These are phyloP conservation scores for Eptesicus fuscus DNA, from an alignment of 2,113 vertebrate genomes.

Conservation along the genomic window DNA sequence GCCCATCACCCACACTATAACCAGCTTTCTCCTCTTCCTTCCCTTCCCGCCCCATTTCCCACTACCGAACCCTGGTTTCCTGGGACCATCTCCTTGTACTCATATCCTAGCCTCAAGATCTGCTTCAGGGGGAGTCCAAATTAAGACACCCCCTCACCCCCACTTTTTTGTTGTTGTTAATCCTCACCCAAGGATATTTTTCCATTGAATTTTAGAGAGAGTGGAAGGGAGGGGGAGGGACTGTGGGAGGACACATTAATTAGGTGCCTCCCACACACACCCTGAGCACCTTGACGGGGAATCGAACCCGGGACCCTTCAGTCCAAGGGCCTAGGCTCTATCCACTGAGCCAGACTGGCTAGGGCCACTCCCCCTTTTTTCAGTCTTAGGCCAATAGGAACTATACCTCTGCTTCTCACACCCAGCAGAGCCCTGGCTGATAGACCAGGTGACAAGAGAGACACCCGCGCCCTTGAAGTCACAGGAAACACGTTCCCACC, in stretches of 20 bases:
- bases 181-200: too few species aligned
- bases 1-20: too few species aligned
- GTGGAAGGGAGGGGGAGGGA: too few species aligned
- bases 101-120: neutral
- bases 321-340: too few species aligned
- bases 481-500: too few species aligned
- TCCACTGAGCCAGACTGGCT: too few species aligned
- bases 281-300: too few species aligned
- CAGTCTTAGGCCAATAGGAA: neutral
- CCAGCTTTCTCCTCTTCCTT: neutral
- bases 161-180: too few species aligned
- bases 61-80: neutral
- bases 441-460: neutral
- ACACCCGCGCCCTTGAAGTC: accelerated
- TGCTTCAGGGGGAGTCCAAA: neutral
- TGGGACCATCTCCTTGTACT: neutral
- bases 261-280: too few species aligned
- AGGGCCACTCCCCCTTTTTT: neutral
- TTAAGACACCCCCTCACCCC: neutral
- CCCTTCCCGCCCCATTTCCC: neutral
- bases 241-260: too few species aligned
- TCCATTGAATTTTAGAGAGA: too few species aligned
- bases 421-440: neutral
- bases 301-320: too few species aligned
- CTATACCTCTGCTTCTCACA: neutral